These are phyloP conservation scores for Adoxophyes honmai DNA, from an alignment of 1,140 invertebrate genomes.

Conservation along the genomic window DNA sequence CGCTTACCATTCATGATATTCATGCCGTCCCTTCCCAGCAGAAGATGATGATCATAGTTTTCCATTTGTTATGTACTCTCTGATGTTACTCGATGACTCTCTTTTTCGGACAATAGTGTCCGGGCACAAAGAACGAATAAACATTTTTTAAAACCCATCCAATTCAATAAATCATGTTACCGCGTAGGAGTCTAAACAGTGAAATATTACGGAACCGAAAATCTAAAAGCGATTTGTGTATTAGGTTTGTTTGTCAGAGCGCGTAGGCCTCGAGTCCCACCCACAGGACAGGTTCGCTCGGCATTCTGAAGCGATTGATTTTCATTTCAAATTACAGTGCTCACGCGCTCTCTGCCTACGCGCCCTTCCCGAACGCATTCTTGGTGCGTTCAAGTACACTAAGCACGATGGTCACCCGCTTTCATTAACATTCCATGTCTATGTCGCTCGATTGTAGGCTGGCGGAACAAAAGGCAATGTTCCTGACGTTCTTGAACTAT, in stretches of 20 bases:
- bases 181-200: slow-evolving; percentile 47
- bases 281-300: slow-evolving; percentile 61
- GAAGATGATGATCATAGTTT: too few relatives aligned
- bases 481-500: slow-evolving; percentile 13
- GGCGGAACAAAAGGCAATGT: slow-evolving; percentile 3
- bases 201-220: slow-evolving; percentile 39
- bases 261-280: slow-evolving; percentile 55
- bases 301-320: slow-evolving; percentile 61
- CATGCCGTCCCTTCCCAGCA: too few relatives aligned
- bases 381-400: slow-evolving; percentile 44
- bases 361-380: slow-evolving; percentile 47
- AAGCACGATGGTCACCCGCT: slow-evolving; percentile 37
- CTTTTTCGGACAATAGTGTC: neutral
- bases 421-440: slow-evolving; percentile 33
- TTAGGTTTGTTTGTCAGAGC: slow-evolving; percentile 30
- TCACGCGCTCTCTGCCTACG: slow-evolving; percentile 39
- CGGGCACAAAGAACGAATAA: neutral
- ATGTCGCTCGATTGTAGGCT: slow-evolving; percentile 15
- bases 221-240: slow-evolving; percentile 27
- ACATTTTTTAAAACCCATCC: neutral
- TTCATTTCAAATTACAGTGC: slow-evolving; percentile 70
- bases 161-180: slow-evolving; percentile 35
- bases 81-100: too few relatives aligned
- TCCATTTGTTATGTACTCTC: too few relatives aligned
- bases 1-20: too few relatives aligned